Evolutionary conservation across 35 echinoderm and acorn worm species (phyloP).

Genomic region (Eucidaris tribuloides): DNA sequence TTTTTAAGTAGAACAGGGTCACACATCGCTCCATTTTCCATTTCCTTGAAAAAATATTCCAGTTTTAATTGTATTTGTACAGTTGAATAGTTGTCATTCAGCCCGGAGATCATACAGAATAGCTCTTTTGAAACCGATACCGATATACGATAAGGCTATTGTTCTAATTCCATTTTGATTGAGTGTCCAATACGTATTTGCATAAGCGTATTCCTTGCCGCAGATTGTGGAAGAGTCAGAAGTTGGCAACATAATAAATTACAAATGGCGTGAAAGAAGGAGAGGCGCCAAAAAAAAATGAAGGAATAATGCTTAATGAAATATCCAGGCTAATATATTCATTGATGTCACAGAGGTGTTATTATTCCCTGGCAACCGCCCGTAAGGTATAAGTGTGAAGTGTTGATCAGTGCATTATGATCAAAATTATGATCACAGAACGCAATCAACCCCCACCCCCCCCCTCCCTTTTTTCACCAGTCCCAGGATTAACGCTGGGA

Average conservation of each 20-base stretch:
- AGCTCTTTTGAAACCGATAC: background rate
- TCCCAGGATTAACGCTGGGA: too few relatives aligned
- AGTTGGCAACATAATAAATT: background rate
- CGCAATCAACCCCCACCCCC: too few relatives aligned
- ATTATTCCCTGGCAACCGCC: background rate
- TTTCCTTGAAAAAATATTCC: too few relatives aligned
- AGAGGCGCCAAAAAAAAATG: background rate
- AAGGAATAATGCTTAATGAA: background rate
- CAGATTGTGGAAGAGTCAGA: constrained; percentile 1
- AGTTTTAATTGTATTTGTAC: constrained; percentile 15
- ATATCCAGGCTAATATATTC: constrained; percentile 33
- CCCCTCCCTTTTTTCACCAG: too few relatives aligned
- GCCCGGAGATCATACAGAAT: background rate
- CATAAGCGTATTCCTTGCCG: constrained; percentile 1
- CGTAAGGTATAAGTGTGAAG: background rate
- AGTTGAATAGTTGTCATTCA: constrained; percentile 7
- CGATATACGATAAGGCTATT: background rate
- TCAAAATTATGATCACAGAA: too few relatives aligned
- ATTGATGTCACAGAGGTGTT: background rate
- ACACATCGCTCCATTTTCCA: constrained; percentile 13
- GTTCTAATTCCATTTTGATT: constrained; percentile 30
- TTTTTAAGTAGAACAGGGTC: constrained; percentile 13
- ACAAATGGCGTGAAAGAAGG: background rate
- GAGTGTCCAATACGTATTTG: background rate
- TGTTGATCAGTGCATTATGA: background rate